Evolutionary conservation across 2,888 invertebrate species (phyloP).

Genomic region (Crossocerus cetratus): DNA sequence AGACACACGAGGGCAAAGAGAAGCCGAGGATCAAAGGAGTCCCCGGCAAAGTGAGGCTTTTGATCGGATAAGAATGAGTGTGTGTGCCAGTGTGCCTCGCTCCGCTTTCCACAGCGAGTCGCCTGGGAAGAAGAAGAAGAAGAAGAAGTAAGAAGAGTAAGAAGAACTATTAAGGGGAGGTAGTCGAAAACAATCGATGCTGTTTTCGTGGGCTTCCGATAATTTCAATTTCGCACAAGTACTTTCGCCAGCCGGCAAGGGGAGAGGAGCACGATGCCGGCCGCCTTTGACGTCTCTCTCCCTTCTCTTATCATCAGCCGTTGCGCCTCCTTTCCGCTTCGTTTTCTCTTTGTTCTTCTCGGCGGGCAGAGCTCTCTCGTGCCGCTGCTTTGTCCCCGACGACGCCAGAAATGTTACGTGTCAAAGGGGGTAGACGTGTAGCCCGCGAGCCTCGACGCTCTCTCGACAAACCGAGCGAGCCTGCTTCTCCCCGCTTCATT

Average conservation of each 20-base stretch:
- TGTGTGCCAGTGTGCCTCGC: not conserved
- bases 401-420: not conserved
- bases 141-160: not conserved
- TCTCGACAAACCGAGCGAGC: too few relatives aligned
- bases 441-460: too few relatives aligned
- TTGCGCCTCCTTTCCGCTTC: slow-evolving; percentile 41
- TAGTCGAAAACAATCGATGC: slow-evolving; percentile 45
- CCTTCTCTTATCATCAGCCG: slow-evolving; percentile 24
- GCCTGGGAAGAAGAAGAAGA: slow-evolving; percentile 4
- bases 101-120: slow-evolving; percentile 25
- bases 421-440: not conserved
- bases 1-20: not conserved
- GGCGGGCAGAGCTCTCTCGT: not conserved
- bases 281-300: slow-evolving; percentile 13
- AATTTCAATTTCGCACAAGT: slow-evolving; percentile 54
- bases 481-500: too few relatives aligned
- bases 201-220: slow-evolving; percentile 49
- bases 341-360: slow-evolving; percentile 12
- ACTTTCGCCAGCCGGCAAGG: slow-evolving; percentile 47
- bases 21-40: not conserved
- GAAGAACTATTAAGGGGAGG: not conserved
- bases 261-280: slow-evolving; percentile 1
- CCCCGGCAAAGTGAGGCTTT: not conserved
- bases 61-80: not conserved
- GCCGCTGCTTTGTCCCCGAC: not conserved